Evolutionary conservation across 1,140 invertebrate genomes (phyloP), one percentile per base, ranked within the genome.

Genomic region (Thaumetopoea pityocampa): DNA sequence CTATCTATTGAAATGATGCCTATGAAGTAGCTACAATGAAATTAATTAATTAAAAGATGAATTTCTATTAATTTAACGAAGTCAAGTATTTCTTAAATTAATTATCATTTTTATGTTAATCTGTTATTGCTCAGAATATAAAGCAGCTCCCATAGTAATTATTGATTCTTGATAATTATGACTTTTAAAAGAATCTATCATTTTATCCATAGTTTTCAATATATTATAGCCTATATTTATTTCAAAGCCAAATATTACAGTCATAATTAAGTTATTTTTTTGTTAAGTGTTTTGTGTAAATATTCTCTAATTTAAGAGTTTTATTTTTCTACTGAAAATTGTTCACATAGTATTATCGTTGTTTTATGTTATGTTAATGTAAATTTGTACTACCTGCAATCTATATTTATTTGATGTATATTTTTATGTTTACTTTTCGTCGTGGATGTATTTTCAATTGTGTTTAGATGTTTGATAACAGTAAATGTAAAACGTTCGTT

Each of bases 201-300:
- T 50, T 61, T 40, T 53, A 8, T 60, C 61, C 70, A 80, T 80
- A 80, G 76, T 76, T 80, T 79, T 80, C 76, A 72, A 60, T 77
- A 80, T 77, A 80, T 74, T 73, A n/a, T n/a, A 83, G 64, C 62
- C 60, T 79, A 83, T n/a, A n/a, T 79, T 81, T 80, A 81, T 83
- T 79, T 79, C 67, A 78, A 83, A 83, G 71, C 79, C 79, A 83
- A 83, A 83, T 81, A 83, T 70, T 83, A 83, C 67, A 83, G 79
- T 83, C 79, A 83, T 83, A 83, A 64, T 67, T 78, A 69, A 43
- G 40, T 43, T 50, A 37, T 35, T 67, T 67, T 70, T 71, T 76
- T 77, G 51, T 68, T 79, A 76, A 67, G 45, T 66, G 52, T 69
- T 72, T 71, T 81, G 48, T 81, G 77, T 84, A 84, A 73, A 81